Conservation (phyloP, 2,888 invertebrate species). For the Ptychoptera contaminata region DNA sequence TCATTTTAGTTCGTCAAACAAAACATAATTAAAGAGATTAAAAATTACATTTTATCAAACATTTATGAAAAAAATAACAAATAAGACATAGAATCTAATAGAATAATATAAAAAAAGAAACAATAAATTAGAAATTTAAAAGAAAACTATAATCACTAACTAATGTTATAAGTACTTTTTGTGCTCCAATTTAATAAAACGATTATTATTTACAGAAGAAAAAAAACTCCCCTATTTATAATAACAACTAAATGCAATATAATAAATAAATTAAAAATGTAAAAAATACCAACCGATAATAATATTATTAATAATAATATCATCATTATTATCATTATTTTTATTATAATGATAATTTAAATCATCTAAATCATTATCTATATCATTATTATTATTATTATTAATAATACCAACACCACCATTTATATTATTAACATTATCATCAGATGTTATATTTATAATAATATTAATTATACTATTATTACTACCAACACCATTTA, state of each 20-base stretch:
- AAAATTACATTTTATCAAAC: too few relatives aligned
- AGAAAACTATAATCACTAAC: too few relatives aligned
- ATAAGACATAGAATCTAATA: background rate
- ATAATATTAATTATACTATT: conserved; percentile 9
- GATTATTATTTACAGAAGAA: too few relatives aligned
- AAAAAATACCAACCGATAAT: conserved; percentile 3
- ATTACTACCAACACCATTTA: conserved; percentile 29
- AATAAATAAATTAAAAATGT: background rate
- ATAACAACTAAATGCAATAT: background rate
- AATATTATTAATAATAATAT: conserved; percentile 14
- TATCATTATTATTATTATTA: conserved; percentile 26
- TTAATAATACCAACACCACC: conserved; percentile 13
- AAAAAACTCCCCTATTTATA: background rate
- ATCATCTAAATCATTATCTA: conserved; percentile 22
- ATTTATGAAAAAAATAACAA: conserved; percentile 1
- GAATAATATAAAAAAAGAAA: background rate
- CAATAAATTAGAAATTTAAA: too few relatives aligned
- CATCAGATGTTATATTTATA: conserved; percentile 1
- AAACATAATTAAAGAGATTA: too few relatives aligned
- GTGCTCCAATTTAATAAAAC: too few relatives aligned
- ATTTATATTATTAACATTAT: conserved; percentile 8
- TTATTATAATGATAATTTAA: conserved; percentile 29
- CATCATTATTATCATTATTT: conserved; percentile 22
- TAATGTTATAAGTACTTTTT: background rate
- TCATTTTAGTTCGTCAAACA: too few relatives aligned